Conservation (phyloP, 2,888 invertebrate genomes). For the Synanthedon tipuliformis region DNA sequence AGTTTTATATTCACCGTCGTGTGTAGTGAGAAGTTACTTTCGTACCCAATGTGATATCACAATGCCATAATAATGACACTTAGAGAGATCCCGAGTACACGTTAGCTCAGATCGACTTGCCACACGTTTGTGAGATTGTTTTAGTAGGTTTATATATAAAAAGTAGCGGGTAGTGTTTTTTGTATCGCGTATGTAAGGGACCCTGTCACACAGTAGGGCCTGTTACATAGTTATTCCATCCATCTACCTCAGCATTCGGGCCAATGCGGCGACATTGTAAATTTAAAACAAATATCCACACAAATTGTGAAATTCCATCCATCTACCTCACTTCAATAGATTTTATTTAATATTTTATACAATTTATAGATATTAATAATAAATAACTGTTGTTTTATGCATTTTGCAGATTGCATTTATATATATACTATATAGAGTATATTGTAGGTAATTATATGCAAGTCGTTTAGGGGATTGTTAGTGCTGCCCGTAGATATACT, state of each 20-base stretch:
- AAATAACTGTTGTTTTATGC: constrained; percentile 69
- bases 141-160: constrained; percentile 33
- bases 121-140: constrained; percentile 26
- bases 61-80: constrained; percentile 17
- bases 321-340: constrained; percentile 78
- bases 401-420: constrained; percentile 71
- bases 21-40: constrained; percentile 30
- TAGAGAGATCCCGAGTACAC: constrained; percentile 29
- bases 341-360: constrained; percentile 72
- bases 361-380: constrained; percentile 69
- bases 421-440: constrained; percentile 66
- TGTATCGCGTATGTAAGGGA: constrained; percentile 53
- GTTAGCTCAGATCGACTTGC: constrained; percentile 26
- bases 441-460: constrained; percentile 65
- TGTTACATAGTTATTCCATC: constrained; percentile 69
- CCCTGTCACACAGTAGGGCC: constrained; percentile 54
- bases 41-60: constrained; percentile 21
- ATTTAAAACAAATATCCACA: constrained; percentile 58
- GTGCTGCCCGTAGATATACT: constrained; percentile 54
- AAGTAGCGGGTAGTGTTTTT: constrained; percentile 57
- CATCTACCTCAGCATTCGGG: constrained; percentile 71
- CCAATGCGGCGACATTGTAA: constrained; percentile 62
- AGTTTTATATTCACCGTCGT: constrained; percentile 6
- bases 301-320: constrained; percentile 77
- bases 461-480: constrained; percentile 57